Evolutionary conservation across 2,113 vertebrate genomes (phyloP), one percentile per base, ranked within the genome.

Genomic region (Lathamus discolor): DNA sequence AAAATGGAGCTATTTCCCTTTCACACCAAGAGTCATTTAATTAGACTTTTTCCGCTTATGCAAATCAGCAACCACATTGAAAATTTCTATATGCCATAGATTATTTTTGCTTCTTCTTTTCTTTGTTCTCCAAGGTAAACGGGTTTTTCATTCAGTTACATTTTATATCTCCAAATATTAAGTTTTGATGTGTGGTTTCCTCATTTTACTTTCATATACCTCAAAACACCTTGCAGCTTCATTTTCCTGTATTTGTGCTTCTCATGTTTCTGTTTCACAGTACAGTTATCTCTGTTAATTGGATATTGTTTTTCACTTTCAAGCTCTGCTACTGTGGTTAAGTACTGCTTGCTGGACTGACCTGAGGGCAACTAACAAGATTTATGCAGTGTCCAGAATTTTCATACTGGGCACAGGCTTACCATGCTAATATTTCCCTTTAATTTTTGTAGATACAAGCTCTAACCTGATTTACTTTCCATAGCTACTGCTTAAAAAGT

Each of bases 281-380:
- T 79, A 31, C 20, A n/a, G 57, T 95, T 96, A 61, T 86, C 35
- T 96, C 55, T 92, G 37, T 89, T 96, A 96, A 94, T 93, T 96
- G 37, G 33, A 70, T 93, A 92, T 72, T 94, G 64, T 83, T 90
- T 95, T 96, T 92, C 70, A 33, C 57, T 95, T 95, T 89, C 67
- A 90, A 54, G 78, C 79, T 92, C 44, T 91, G 43, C 69, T 74
- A 46, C 83, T 88, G 66, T 68, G 41, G n/a, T 79, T 95, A 94
- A 94, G 88, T 81, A 23, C 3, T 88, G 15, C 35, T 85, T 97
- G 63, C 43, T 95, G 79, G 82, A 59, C 63, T 85, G 44, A 95
- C 51, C 43, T 88, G 41, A 92, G 20, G 93, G 31, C 5, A 46
- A 51, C 43, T 67, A 92, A 67, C 5, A 82, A 63, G 83, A 83